Conservation (phyloP, 2,797 vertebrate genomes). For the Arrhamphus sclerolepis region DNA sequence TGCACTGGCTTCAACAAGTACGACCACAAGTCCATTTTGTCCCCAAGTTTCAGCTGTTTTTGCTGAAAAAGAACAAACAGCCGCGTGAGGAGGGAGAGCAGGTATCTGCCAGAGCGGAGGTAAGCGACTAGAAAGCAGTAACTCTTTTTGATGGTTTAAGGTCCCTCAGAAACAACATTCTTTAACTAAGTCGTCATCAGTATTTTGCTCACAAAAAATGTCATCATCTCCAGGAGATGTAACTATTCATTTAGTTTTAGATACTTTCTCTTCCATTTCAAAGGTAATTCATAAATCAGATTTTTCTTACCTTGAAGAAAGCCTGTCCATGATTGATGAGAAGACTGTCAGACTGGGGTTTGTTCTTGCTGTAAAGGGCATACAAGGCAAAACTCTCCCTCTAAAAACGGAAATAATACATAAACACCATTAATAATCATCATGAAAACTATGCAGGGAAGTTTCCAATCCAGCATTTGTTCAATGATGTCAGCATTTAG, state of each 20-base stretch:
- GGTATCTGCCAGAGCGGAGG: background rate
- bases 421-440: constrained; percentile 16
- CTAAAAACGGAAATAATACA: constrained; percentile 65
- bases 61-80: constrained; percentile 61
- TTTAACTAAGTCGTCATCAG: too few species aligned
- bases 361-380: constrained; percentile 88
- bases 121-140: too few species aligned
- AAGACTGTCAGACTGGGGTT: constrained; percentile 82
- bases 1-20: constrained; percentile 87
- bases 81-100: background rate
- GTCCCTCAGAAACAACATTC: too few species aligned
- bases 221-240: too few species aligned
- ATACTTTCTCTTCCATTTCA: too few species aligned
- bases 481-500: background rate
- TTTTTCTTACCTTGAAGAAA: constrained; percentile 83
- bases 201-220: too few species aligned
- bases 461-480: background rate
- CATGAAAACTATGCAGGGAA: background rate
- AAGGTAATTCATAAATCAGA: background rate
- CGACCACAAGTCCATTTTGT: constrained; percentile 86
- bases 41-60: constrained; percentile 80
- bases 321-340: constrained; percentile 79
- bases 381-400: constrained; percentile 84
- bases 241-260: too few species aligned
- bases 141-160: too few species aligned